phyloP scores from a whole-genome alignment of 37 sponge, comb jelly and placozoan species.

The Cladorhizidae sp. region DNA sequence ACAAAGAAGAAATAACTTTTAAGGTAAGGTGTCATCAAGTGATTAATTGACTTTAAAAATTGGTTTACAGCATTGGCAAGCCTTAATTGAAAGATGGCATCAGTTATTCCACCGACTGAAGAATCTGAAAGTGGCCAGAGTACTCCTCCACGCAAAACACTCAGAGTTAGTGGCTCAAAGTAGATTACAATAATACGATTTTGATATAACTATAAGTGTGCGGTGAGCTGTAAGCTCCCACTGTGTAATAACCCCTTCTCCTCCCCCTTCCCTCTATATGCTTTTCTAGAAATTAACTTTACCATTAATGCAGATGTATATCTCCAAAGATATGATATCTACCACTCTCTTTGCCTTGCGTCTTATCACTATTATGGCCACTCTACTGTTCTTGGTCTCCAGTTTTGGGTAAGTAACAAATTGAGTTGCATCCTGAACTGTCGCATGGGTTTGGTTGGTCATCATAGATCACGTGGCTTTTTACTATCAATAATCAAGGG shows the following conservation, averaged over 20 bases:
- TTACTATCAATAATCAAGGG: no score
- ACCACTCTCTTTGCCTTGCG: slow-evolving; percentile 39
- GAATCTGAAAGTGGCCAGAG: background rate
- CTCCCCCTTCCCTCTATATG: no score
- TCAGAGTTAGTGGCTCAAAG: no score
- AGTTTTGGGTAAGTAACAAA: slow-evolving; percentile 24
- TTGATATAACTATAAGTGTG: no score
- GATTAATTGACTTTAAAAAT: background rate
- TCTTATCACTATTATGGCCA: slow-evolving; percentile 17
- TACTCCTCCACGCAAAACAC: background rate
- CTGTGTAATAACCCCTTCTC: no score
- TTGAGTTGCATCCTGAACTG: no score
- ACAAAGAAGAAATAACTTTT: background rate
- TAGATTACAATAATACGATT: no score
- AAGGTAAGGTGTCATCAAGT: no score
- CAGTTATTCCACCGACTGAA: background rate
- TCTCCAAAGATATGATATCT: slow-evolving; percentile 7
- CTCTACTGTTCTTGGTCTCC: slow-evolving; percentile 9
- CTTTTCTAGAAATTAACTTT: no score
- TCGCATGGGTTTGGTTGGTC: no score
- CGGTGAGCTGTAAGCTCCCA: no score
- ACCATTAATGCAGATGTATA: slow-evolving; percentile 23
- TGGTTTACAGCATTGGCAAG: background rate
- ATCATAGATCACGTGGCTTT: no score
- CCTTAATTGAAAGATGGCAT: background rate